Base-by-base conservation (phyloP, 2,888 invertebrate species). In the Megastigmus dorsalis region DNA sequence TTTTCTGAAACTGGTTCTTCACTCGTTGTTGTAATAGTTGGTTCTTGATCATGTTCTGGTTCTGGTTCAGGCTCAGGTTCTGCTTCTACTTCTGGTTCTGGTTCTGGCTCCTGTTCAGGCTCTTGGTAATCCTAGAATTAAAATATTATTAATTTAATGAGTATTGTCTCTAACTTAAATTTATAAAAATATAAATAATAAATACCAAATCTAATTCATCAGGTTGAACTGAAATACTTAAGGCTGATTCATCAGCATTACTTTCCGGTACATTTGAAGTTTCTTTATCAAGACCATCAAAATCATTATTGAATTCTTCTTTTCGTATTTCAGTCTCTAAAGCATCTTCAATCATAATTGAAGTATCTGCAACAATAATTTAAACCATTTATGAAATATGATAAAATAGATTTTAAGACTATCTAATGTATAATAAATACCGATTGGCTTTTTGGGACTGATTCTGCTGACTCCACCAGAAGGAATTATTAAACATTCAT, bases 401-500 rank as follows among this genome's bases (percentile, higher is more conserved):
- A 18, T 33, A 5, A 41, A 3, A 6, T 43, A 52, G 23, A 55
- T 10, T 38, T 3, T 77, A n/a, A n/a, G n/a, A n/a, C 38, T 59
- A 57, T 50, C 9, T 23, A 38, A 23, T 26, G 28, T 43, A 9
- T 45, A 59, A 59, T 33, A 23, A n/a, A 71, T 77, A 79, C 82
- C 83, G 74, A 76, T 82, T 84, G 74, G 83, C 84, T 78, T 85
- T 65, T 84, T 82, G 10, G 84, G 81, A 67, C 69, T 81, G 55
- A 79, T 72, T 80, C 84, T 87, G 41, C 77, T 80, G 13, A 79
- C 81, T 59, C 85, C 86, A 26, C 83, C 83, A 65, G 83, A 83
- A 10, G 88, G 88, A 62, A 87, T 78, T n/a, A 88, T 86, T 10
- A 92, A 86, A 85, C 91, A 93, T 30, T 92, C 93, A 7, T 92